phyloP scores from a whole-genome alignment of 1,140 invertebrate genomes.

The Pseudoatta argentina region DNA sequence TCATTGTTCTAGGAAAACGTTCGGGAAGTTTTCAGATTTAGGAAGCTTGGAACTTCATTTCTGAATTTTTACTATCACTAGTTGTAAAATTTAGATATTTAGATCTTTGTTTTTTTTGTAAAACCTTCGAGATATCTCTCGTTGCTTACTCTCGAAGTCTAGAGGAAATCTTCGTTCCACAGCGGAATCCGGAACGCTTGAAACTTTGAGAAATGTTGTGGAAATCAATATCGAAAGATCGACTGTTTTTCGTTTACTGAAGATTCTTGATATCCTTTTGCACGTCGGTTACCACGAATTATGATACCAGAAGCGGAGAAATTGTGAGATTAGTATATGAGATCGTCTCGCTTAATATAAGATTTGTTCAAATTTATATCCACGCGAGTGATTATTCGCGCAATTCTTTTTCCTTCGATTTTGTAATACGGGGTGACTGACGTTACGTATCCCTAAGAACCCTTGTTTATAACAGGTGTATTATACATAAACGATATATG shows the following conservation, averaged over 20 bases:
- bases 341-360: not conserved
- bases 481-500: slow-evolving; percentile 42
- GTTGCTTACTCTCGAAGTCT: not conserved
- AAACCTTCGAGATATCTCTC: not conserved
- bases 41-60: not conserved
- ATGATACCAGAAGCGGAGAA: slow-evolving; percentile 10
- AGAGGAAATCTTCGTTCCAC: not conserved
- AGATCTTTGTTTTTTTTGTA: not conserved
- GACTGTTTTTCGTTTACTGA: not conserved
- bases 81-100: not conserved
- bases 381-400: not conserved
- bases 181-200: not conserved
- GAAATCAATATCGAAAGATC: not conserved
- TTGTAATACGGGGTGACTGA: slow-evolving; percentile 22
- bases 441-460: slow-evolving; percentile 6
- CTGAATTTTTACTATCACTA: not conserved
- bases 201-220: not conserved
- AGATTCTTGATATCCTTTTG: not conserved
- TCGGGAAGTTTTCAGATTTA: not conserved
- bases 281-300: slow-evolving; percentile 13
- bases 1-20: not conserved
- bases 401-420: slow-evolving; percentile 3
- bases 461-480: slow-evolving; percentile 36
- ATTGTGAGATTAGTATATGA: not conserved
- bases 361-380: not conserved